Percentiles rank a stretch among this genome's conserved stretches.
These are phyloP conservation scores for Chaitophorus viminalis DNA, from an alignment of 2,888 invertebrate genomes.

Conservation along the genomic window DNA sequence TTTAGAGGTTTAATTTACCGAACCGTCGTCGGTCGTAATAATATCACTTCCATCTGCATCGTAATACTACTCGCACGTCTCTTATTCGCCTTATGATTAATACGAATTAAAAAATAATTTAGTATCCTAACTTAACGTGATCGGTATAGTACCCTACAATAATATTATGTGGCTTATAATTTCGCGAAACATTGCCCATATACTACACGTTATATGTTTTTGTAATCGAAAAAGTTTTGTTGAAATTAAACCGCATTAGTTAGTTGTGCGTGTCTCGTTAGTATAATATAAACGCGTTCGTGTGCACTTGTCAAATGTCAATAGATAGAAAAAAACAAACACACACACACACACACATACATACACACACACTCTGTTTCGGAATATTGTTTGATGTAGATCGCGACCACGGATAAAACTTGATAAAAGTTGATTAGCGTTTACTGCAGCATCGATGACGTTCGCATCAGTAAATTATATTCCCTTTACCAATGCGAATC, in stretches of 20 bases:
- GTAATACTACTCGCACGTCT: background rate
- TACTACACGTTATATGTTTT: background rate
- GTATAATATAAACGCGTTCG: no score
- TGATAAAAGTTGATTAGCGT: no score
- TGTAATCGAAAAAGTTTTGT: background rate
- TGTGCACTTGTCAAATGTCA: background rate
- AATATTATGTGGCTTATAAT: background rate
- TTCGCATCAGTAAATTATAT: no score
- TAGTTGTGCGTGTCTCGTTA: no score
- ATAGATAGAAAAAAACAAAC: no score
- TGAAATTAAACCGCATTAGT: background rate
- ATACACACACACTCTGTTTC: background rate
- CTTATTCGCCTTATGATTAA: background rate
- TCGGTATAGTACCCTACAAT: no score
- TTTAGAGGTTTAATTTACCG: slow-evolving; percentile 3
- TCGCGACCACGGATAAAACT: background rate
- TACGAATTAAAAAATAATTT: background rate
- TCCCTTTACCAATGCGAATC: no score
- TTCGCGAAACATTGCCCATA: background rate
- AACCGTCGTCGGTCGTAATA: no score
- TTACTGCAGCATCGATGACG: no score
- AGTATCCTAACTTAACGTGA: background rate
- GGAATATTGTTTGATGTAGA: background rate
- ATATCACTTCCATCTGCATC: no score
- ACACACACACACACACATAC: no score